phyloP scores from a whole-genome alignment of 2,113 vertebrate genomes.

The Sinosuthora webbiana region DNA sequence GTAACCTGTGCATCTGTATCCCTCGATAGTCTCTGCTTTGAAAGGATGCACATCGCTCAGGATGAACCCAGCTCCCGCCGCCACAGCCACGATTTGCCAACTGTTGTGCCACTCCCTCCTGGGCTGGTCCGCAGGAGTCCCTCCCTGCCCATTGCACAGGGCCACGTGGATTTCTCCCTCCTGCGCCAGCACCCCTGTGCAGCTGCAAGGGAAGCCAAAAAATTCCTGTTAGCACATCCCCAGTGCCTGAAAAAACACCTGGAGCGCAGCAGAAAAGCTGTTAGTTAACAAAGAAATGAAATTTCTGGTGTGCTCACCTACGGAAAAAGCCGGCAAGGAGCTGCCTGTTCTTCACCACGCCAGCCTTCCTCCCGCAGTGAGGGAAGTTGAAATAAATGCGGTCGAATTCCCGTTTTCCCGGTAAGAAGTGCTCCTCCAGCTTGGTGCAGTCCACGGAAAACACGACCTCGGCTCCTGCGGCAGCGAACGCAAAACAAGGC shows the following conservation, averaged over 20 bases:
- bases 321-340: constrained; percentile 87
- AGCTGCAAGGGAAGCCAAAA: constrained; percentile 67
- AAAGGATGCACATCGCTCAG: constrained; percentile 82
- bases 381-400: constrained; percentile 93
- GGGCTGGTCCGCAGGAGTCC: constrained; percentile 87
- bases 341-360: constrained; percentile 89
- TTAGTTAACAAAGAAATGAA: too few species aligned
- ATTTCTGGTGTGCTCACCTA: constrained; percentile 73
- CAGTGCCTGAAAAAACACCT: neutral
- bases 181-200: constrained; percentile 79
- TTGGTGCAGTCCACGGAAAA: constrained; percentile 89
- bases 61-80: constrained; percentile 85
- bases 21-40: constrained; percentile 65
- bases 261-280: neutral
- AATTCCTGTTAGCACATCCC: neutral
- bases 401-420: constrained; percentile 74
- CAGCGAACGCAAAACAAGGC: neutral
- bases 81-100: constrained; percentile 93
- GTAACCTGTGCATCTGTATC: constrained; percentile 92
- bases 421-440: constrained; percentile 72
- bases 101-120: constrained; percentile 95
- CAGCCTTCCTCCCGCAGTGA: constrained; percentile 93
- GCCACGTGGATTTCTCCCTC: constrained; percentile 87
- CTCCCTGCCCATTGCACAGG: constrained; percentile 92
- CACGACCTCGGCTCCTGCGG: constrained; percentile 79